Evolutionary conservation across 2,888 invertebrate genomes (phyloP), one percentile per base, ranked within the genome.

Genomic region (Leucania comma): DNA sequence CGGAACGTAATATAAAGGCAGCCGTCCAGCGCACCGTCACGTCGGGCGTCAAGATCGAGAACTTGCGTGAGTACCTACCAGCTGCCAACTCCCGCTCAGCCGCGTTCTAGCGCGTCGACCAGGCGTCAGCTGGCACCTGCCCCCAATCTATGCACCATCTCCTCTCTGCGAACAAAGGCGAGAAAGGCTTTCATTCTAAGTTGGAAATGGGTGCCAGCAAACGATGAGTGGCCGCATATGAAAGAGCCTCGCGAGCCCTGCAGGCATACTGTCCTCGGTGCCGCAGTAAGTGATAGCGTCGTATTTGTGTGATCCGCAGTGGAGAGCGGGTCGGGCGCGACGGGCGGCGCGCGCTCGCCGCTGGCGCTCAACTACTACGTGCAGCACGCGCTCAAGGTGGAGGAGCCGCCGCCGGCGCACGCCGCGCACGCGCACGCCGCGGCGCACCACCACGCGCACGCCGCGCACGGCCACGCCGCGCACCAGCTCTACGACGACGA

Each of bases 321-420:
- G 72, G 81, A 78, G 42, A 63, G 77, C 42, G 82, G 84, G 57
- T 72, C 71, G 67, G 80, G 72, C 53, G 78, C 75, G 42, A 76
- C 76, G 65, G 82, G 86, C 65, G 88, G 88, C 74, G 85, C 86
- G 82, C 91, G 92, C 62, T 86, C 90, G 56, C 87, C 92, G 81
- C 89, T 90, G 76, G 81, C 90, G 81, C 87, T 92, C 81, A 88
- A 90, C 86, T 94, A 93, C 93, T 94, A 92, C 93, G 88, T 91
- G 91, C 87, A 85, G 84, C 90, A 90, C 88, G 80, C 89, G 78
- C 83, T 94, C 66, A 94, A 95, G 91, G 84, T 90, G 88, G 95
- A 95, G 90, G 93, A 93, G 87, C 93, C 92, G 78, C 92, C 92
- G 84, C 91, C 89, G 56, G 75, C 83, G 79, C 88, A 87, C 82